Evolutionary conservation across 1,140 invertebrate species (phyloP), one percentile per base, ranked within the genome.

Genomic region (Saccostrea echinata): DNA sequence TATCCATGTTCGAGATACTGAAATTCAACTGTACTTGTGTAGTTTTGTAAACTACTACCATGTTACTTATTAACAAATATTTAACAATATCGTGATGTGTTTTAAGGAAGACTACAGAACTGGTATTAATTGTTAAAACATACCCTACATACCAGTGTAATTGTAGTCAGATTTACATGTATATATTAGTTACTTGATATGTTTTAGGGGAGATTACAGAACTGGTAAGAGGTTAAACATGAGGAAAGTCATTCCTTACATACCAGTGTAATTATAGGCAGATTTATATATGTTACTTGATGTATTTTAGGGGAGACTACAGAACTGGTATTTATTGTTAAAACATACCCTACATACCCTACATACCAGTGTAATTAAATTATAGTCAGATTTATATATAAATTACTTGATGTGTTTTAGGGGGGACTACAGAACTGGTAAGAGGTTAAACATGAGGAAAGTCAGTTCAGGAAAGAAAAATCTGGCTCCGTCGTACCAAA

Each of bases 391-490:
- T n/a, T n/a, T n/a, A n/a, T n/a, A n/a, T n/a, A n/a, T n/a, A n/a
- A n/a, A n/a, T n/a, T 6, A 6, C 35, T 43, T 85, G 30, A n/a
- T 90, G 64, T 85, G 53, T 92, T 94, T 81, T 90, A 96, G 97
- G 91, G 98, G 98, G 89, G 99, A 99, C 95, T 99, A 99, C 94
- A 96, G 98, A 87, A n/a, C n/a, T n/a, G n/a, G n/a, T n/a, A n/a
- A n/a, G n/a, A n/a, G n/a, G n/a, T n/a, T 93, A 97, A 98, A 0
- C 99, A 99, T 94, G 99, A 99, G 92, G 99, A 99, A 9, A 99
- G 98, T 92, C 97, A 99, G 94, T 99, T 99, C 95, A 96, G 98
- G 55, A 99, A 99, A 94, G 99, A 99, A 99, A 99, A 94, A 99
- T 99, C 92, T 99, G 99, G 99, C 92, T 99, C 90, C 95, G 99